Base-by-base conservation (phyloP, 2,113 vertebrate genomes). In the Colaptes auratus region DNA sequence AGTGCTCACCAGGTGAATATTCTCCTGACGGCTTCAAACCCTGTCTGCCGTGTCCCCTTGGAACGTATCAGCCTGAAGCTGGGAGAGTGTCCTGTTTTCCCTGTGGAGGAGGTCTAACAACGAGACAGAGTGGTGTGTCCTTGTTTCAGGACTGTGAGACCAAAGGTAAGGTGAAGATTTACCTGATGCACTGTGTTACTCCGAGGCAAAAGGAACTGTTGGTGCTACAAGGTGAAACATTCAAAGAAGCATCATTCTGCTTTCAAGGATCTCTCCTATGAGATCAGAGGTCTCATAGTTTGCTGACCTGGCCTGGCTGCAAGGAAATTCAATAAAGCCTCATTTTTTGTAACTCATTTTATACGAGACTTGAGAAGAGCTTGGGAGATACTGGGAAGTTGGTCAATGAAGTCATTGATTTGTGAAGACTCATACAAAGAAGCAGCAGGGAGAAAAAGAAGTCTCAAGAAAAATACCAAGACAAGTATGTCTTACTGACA, bases 61-160 rank as follows among this genome's bases (percentile, higher is more conserved):
- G 99, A 78, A 98, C 98, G 2, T 99, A 98, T 93, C 99, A 99
- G 97, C 98, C 98, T 3, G 99, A 99, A 59, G 95, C 96, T 16
- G 99, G 99, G 20, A 98, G 99, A 31, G 99, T 99, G 8, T 98
- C 97, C 96, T 99, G 99, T 93, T 98, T 99, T 90, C 76, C 97
- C 16, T 99, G 99, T 7, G 99, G 99, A 84, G 99, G 99, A 61
- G 98, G 98, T 81, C 98, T 99, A 19, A 96, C 97, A 30, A 99
- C 99, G 50, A 99, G 98, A 88, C 97, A 97, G 28, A 97, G 69
- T 0, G 95, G 98, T 52, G 98, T 99, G 13, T 96, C 98, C 48
- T 97, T 98, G 36, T 99, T 99, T 80, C 99, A 99, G 96, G 98
- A 99, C 96, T 99, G 99, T 72, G 99, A 99, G 96, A 99, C 99